Evolutionary conservation across 2,113 vertebrate species (phyloP).

Genomic region (Cyphomyrus plagiostoma): DNA sequence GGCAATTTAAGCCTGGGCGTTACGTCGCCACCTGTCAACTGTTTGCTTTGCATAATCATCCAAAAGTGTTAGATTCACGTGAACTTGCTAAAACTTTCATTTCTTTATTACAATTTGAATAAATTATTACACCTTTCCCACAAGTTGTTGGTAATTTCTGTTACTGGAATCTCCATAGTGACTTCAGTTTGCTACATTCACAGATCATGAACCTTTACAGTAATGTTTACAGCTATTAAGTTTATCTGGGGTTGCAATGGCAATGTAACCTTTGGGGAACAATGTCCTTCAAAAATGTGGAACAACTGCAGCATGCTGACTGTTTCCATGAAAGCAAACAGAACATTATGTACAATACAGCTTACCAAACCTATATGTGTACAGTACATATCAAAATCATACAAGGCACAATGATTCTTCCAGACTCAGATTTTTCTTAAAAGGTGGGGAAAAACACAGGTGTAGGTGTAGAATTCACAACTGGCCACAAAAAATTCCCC

Average conservation of each 20-base stretch:
- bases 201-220: constrained; percentile 4
- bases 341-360: not conserved
- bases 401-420: not conserved
- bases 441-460: not conserved
- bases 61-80: not conserved
- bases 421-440: not conserved
- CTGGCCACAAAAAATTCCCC: not conserved
- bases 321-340: not conserved
- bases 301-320: not conserved
- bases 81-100: not conserved
- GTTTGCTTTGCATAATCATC: not conserved
- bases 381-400: not conserved
- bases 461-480: not conserved
- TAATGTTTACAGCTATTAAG: not conserved
- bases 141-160: not conserved
- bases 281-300: not conserved
- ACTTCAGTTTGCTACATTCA: not conserved
- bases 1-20: constrained; percentile 58
- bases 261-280: not conserved
- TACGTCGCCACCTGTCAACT: not conserved
- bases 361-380: not conserved
- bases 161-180: not conserved
- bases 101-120: constrained; percentile 19
- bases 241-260: not conserved
- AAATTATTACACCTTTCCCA: constrained; percentile 22